These are phyloP conservation scores for Caenorhabditis macrosperma DNA, from an alignment of 2,888 invertebrate species.

Conservation along the genomic window DNA sequence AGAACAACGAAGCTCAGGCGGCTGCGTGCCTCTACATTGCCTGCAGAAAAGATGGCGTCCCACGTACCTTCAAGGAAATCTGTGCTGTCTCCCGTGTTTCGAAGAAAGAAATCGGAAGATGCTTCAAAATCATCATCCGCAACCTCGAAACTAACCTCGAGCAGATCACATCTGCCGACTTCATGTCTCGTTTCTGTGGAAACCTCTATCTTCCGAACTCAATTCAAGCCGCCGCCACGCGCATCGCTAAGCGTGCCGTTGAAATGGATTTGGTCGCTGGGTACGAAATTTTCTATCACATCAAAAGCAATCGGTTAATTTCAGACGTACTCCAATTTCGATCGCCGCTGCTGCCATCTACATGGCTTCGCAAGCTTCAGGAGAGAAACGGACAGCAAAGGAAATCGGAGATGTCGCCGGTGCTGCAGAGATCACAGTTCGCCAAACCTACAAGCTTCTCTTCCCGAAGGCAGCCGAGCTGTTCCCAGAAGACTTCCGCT, in stretches of 20 bases:
- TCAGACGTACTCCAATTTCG: slow-evolving; percentile 92
- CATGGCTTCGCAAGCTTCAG: slow-evolving; percentile 97
- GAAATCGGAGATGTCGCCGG: slow-evolving; percentile 99
- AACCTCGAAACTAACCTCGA: slow-evolving; percentile 97
- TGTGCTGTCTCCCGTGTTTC: slow-evolving; percentile 96
- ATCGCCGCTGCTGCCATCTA: slow-evolving; percentile 99
- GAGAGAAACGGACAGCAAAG: slow-evolving; percentile 93
- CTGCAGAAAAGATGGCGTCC: slow-evolving; percentile 97
- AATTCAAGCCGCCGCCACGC: slow-evolving; percentile 87
- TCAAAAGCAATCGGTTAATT: too few relatives aligned
- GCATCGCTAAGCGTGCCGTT: slow-evolving; percentile 95
- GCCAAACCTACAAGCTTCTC: slow-evolving; percentile 97
- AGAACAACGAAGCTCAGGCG: slow-evolving; percentile 85
- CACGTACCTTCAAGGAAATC: slow-evolving; percentile 97
- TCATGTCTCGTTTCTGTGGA: slow-evolving; percentile 93
- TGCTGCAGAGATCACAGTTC: slow-evolving; percentile 96
- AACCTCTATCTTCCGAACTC: slow-evolving; percentile 87
- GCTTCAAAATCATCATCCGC: slow-evolving; percentile 96
- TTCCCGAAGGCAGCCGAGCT: slow-evolving; percentile 90
- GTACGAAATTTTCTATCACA: not conserved
- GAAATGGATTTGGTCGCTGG: slow-evolving; percentile 86
- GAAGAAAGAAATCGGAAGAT: slow-evolving; percentile 96
- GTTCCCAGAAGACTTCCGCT: slow-evolving; percentile 97
- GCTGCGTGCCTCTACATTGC: slow-evolving; percentile 99
- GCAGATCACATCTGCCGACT: slow-evolving; percentile 97